A percentile compares a stretch with the other conserved stretches of the same genome.
Conservation (phyloP, 2,888 invertebrate genomes). For the Melanophora roralis region DNA sequence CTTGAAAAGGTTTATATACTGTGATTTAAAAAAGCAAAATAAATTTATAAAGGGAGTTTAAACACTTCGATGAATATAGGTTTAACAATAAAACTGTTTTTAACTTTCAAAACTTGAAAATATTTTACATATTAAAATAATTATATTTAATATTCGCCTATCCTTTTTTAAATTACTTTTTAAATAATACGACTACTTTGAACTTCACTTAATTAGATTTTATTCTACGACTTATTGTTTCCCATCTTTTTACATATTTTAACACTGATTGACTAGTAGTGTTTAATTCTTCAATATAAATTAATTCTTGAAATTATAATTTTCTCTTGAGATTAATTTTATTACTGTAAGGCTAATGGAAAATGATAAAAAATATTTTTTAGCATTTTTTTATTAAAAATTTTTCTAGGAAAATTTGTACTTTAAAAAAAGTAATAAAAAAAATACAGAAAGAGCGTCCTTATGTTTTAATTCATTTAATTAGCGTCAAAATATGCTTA, state of each 20-base stretch:
- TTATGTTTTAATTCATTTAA: conserved; percentile 36
- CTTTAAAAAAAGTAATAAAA: neutral
- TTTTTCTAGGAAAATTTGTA: neutral
- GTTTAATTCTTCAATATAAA: neutral
- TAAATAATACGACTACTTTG: neutral
- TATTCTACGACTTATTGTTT: neutral
- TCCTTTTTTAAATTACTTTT: neutral
- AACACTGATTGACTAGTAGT: neutral
- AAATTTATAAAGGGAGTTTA: no score
- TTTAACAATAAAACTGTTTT: no score
- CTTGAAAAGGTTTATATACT: no score
- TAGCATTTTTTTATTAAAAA: no score
- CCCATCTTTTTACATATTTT: neutral
- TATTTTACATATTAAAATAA: neutral
- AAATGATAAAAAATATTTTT: neutral
- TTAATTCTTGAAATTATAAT: neutral
- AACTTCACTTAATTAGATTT: neutral
- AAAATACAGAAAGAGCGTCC: neutral
- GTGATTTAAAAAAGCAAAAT: no score
- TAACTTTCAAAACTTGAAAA: no score
- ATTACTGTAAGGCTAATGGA: neutral
- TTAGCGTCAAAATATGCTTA: conserved; percentile 51
- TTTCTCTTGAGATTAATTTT: neutral
- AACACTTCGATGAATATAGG: no score
- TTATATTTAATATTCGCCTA: neutral